Percentiles rank a stretch among this genome's conserved stretches.
Evolutionary conservation across 2,888 invertebrate species (phyloP).

Genomic region (Eutolmus rufibarbis): DNA sequence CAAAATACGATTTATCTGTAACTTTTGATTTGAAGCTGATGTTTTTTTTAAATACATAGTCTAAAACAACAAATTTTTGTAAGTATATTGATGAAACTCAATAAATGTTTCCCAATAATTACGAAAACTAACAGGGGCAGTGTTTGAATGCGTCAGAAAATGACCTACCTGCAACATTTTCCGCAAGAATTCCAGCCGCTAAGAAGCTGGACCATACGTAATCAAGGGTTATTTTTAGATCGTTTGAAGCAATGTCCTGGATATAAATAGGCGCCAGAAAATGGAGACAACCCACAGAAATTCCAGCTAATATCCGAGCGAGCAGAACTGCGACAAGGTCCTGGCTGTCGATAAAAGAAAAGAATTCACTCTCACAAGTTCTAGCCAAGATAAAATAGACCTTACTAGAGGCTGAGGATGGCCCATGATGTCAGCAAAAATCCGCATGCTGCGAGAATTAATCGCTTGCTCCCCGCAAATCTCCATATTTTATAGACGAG

Average conservation of each 20-base stretch:
- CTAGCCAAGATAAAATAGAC: background rate
- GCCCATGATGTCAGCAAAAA: conserved; percentile 45
- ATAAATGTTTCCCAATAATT: background rate
- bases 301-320: conserved; percentile 44
- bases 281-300: conserved; percentile 44
- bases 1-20: too few species aligned
- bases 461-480: conserved; percentile 45
- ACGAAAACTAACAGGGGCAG: background rate
- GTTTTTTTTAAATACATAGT: too few species aligned
- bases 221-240: conserved; percentile 38
- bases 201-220: conserved; percentile 43
- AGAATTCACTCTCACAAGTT: background rate
- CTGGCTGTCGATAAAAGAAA: conserved; percentile 26
- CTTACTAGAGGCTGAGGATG: conserved; percentile 41
- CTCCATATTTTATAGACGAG: conserved; percentile 45
- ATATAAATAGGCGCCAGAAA: conserved; percentile 46
- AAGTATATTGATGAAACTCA: too few species aligned
- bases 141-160: background rate
- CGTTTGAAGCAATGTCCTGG: conserved; percentile 44
- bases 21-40: too few species aligned
- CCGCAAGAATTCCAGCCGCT: conserved; percentile 42
- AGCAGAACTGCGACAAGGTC: conserved; percentile 37
- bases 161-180: conserved; percentile 41
- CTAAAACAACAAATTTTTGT: too few species aligned
- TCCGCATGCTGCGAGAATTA: conserved; percentile 42